Evolutionary conservation across 2,888 invertebrate genomes (phyloP).

Genomic region (Epirrhoe alternata): DNA sequence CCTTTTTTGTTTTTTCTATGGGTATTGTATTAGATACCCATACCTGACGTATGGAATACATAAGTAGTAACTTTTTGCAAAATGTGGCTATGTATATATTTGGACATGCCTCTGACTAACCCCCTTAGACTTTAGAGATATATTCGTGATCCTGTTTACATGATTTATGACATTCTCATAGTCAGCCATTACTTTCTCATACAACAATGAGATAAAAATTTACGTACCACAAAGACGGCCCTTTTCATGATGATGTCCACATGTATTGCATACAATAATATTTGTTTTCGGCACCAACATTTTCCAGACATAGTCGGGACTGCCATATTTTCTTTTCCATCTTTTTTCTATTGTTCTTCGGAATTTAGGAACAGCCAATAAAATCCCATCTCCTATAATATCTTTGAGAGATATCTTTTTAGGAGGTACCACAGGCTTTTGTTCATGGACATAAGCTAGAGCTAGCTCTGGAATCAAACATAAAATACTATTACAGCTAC

Average conservation of each 20-base stretch:
- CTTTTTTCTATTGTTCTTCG: constrained; percentile 91
- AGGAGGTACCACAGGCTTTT: constrained; percentile 41
- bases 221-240: constrained; percentile 91
- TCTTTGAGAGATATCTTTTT: constrained; percentile 85
- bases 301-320: constrained; percentile 88
- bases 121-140: no score
- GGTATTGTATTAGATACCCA: no score
- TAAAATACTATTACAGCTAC: not conserved
- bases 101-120: no score
- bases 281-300: constrained; percentile 89
- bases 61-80: no score
- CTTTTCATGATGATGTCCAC: constrained; percentile 93
- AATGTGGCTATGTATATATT: no score
- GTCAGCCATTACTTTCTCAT: no score
- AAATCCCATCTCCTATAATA: constrained; percentile 89
- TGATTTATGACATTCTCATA: no score
- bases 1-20: no score
- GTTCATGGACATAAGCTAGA: constrained; percentile 62
- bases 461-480: constrained; percentile 65
- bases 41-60: no score
- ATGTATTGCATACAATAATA: constrained; percentile 90
- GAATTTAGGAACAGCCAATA: constrained; percentile 93
- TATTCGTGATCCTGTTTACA: no score
- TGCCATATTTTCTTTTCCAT: constrained; percentile 89
- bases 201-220: constrained; percentile 2